Conservation (phyloP, 2,113 vertebrate species). For the Microtus oregoni region DNA sequence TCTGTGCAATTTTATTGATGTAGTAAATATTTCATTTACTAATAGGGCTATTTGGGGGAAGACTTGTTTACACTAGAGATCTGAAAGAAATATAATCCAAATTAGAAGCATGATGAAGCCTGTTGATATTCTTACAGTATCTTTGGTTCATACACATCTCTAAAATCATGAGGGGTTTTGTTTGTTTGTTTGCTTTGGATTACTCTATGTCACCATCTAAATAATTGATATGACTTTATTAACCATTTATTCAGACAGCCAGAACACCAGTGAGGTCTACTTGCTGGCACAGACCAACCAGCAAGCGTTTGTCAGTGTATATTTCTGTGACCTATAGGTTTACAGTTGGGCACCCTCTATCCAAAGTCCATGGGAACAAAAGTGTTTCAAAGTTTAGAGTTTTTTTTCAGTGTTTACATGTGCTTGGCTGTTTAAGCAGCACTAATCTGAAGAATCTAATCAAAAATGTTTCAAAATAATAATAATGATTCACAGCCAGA, state of each 20-base stretch:
- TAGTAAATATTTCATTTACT: constrained; percentile 81
- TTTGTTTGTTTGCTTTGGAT: neutral
- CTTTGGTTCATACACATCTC: neutral
- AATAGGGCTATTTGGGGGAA: constrained; percentile 72
- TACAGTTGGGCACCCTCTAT: neutral
- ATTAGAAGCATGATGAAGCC: constrained; percentile 58
- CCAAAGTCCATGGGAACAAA: neutral
- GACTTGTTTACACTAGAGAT: constrained; percentile 69
- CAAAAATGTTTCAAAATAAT: neutral
- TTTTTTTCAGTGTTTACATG: neutral
- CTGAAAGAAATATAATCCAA: constrained; percentile 62
- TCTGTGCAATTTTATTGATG: constrained; percentile 67
- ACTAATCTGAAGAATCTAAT: neutral
- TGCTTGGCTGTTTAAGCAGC: neutral
- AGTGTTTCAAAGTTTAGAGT: neutral
- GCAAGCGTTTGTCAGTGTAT: neutral
- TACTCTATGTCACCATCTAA: neutral
- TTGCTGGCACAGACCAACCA: too few species aligned
- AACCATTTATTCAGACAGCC: neutral
- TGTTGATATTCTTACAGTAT: constrained; percentile 39
- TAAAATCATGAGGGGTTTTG: constrained; percentile 6
- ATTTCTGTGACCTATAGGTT: accelerated
- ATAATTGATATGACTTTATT: constrained; percentile 52
- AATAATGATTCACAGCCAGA: neutral
- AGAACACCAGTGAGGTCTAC: neutral